Evolutionary conservation across 1,140 invertebrate genomes (phyloP).

Genomic region (Solen grandis): DNA sequence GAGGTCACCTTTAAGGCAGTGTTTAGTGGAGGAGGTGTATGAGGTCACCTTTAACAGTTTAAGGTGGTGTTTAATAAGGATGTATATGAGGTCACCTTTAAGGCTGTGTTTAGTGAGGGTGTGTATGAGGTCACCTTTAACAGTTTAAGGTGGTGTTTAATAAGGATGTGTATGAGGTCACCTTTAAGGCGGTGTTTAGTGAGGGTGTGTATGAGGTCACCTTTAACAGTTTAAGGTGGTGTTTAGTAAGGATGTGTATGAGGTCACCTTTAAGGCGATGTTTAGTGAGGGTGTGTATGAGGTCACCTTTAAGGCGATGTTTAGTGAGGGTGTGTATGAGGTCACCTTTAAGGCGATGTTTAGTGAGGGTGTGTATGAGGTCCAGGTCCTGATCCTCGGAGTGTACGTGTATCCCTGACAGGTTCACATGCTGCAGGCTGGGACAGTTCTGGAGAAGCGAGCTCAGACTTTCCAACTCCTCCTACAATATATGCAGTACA

Average conservation of each 20-base stretch:
- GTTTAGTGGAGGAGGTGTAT: too few relatives aligned
- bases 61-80: neutral
- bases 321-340: constrained; percentile 27
- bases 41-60: neutral
- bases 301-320: constrained; percentile 8
- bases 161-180: too few relatives aligned
- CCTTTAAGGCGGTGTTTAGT: constrained; percentile 39
- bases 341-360: constrained; percentile 32
- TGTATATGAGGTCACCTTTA: neutral
- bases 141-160: too few relatives aligned
- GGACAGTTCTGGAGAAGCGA: constrained; percentile 29
- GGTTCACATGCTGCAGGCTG: constrained; percentile 48
- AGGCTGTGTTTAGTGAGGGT: neutral
- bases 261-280: neutral
- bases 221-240: too few relatives aligned
- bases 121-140: neutral
- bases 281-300: neutral
- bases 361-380: constrained; percentile 23
- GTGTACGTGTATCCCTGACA: constrained; percentile 48
- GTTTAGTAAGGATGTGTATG: neutral
- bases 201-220: constrained; percentile 13
- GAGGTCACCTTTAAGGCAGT: too few relatives aligned
- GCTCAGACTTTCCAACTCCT: constrained; percentile 29
- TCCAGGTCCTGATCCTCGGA: neutral
- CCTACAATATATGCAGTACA: neutral